A percentile compares a stretch with the other conserved stretches of the same genome.
Conservation (phyloP, 2,888 invertebrate species). For the Euzetes globulus region DNA sequence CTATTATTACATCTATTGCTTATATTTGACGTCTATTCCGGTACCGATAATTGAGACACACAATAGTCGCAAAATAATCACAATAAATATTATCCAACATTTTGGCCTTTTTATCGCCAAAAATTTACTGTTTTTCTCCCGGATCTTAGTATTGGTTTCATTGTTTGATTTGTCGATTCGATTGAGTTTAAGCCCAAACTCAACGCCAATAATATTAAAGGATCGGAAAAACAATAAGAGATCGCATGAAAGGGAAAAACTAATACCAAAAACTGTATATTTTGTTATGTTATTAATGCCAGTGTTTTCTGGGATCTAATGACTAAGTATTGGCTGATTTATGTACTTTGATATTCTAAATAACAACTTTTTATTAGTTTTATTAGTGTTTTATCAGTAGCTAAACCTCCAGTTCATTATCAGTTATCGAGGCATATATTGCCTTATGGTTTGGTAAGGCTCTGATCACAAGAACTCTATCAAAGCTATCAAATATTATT, state of each 20-base stretch:
- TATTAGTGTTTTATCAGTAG: conserved; percentile 7
- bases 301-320: conserved; percentile 4
- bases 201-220: not conserved
- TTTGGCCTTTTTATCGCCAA: not conserved
- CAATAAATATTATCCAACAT: not conserved
- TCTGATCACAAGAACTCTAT: not conserved
- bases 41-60: conserved; percentile 13
- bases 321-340: conserved; percentile 15
- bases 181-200: not conserved
- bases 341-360: not conserved
- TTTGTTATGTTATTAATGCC: conserved; percentile 20
- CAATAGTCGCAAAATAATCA: conserved; percentile 13
- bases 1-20: conserved; percentile 15
- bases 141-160: not conserved
- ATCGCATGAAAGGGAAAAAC: not conserved
- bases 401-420: conserved; percentile 28
- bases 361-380: conserved; percentile 5
- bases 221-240: not conserved
- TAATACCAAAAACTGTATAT: not conserved
- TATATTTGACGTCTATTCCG: conserved; percentile 23
- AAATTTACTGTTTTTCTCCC: not conserved
- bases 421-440: conserved; percentile 28
- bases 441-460: not conserved
- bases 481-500: not conserved
- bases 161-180: conserved; percentile 1